Evolutionary conservation across 2,888 invertebrate genomes (phyloP), one percentile per base, ranked within the genome.

Genomic region (Arctia plantaginis): DNA sequence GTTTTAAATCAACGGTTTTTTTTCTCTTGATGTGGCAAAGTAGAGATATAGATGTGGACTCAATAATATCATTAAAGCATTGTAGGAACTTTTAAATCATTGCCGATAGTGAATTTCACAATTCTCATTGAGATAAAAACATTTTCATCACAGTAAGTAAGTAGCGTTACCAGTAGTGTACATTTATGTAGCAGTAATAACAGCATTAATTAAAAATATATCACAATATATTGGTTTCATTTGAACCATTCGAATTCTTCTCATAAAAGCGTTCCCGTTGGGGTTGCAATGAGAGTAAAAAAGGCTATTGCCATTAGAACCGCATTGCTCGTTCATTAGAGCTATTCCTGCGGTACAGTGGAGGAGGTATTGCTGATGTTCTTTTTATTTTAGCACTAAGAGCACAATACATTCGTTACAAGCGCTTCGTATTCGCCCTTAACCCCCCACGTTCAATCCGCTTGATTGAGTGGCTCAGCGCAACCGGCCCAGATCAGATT

Each of bases 331-430:
- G 93, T 94, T 93, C 93, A 93, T 94, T 93, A 93, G 92, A 86
- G 89, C 90, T 89, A 90, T 93, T 91, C 89, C 91, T 90, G 88
- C 86, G 89, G 89, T 92, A 90, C 91, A 88, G 80, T 83, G 83
- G 88, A 90, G 90, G 87, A 91, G 88, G 88, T 91, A 91, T 91
- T 90, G 89, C 86, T 83, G 84, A 82, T 86, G 88, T 87, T 90
- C 89, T 92, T 93, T 91, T 93, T 93, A 91, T 93, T 94, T 91
- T 89, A 90, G 88, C 89, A 89, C 89, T 90, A 91, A 91, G 88
- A 87, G 91, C 87, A 94, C 94, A 94, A 94, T 94, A 93, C 93
- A 91, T 93, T 94, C 90, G 92, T 93, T 94, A 94, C 91, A 83
- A 85, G 85, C 84, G 83, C 86, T 88, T 88, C 89, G 88, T 90